phyloP scores from a whole-genome alignment of 2,888 invertebrate species.

The Hartigia nigra region DNA sequence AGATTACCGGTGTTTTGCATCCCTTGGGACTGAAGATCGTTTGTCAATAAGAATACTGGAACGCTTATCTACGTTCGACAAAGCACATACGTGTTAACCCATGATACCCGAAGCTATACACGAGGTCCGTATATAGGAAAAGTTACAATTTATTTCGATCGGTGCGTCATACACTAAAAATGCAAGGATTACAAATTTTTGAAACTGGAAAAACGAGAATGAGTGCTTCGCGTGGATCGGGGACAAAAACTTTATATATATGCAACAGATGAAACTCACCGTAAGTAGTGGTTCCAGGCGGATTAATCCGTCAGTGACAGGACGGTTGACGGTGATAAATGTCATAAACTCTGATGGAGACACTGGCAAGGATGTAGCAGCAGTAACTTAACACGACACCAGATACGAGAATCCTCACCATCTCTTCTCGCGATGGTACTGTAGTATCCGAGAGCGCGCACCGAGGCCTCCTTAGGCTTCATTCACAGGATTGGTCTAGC shows the following conservation, averaged over 20 bases:
- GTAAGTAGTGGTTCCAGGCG: slow-evolving; percentile 59
- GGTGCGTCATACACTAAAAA: neutral
- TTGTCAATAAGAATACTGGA: neutral
- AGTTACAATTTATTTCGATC: neutral
- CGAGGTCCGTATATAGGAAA: neutral
- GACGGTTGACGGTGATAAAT: slow-evolving; percentile 25
- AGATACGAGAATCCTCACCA: neutral
- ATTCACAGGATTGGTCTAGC: neutral
- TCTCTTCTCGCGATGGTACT: neutral
- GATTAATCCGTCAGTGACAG: slow-evolving; percentile 52
- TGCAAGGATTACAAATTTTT: neutral
- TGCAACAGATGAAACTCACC: slow-evolving; percentile 46
- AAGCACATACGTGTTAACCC: neutral
- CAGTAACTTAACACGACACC: neutral
- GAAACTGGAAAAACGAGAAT: neutral
- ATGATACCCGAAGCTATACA: neutral
- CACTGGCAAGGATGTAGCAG: neutral
- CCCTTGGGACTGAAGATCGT: neutral
- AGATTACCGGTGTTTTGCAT: no score
- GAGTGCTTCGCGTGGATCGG: neutral
- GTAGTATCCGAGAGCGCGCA: neutral
- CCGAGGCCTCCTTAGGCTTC: slow-evolving; percentile 1
- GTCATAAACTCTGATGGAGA: slow-evolving; percentile 16
- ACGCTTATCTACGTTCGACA: neutral
- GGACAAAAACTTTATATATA: neutral